Base-by-base conservation (phyloP, 1,140 invertebrate species). In the Whitmania pigra region DNA sequence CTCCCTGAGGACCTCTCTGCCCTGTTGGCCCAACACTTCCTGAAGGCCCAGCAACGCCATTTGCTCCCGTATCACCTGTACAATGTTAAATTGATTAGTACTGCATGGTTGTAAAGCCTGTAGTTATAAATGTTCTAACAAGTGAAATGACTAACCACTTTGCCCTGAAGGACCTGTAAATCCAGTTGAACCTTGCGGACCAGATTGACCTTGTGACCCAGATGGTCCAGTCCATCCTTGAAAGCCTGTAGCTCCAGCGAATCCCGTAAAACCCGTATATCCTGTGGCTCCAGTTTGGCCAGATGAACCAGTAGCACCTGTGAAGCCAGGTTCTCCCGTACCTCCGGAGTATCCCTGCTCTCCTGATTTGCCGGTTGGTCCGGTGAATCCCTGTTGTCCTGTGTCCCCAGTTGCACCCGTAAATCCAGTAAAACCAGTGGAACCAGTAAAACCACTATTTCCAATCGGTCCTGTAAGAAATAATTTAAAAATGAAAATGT, bases 351-450 rank as follows among this genome's bases (percentile, higher is more conserved):
- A 25, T 27, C 69, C 69, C 40, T 18, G 36, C 22, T 25, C 27
- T 53, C 69, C 69, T 3, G 69, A 53, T 2, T 17, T 18, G 6
- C 69, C 69, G 5, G 40, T 53, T 53, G 43, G 29, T 70, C 69
- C 69, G 22, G 22, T n/a, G 20, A 17, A 7, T 53, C 69, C 69
- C 20, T 25, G 43, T 22, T 36, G n/a, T 53, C 69, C 69, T 5
- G 43, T 53, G 31, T 36, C 31, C 20, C 69, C 69, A 70, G 36
- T 22, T 43, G 69, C 7, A 22, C 67, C 67, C 36, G 67, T 68
- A 43, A 13, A 36, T 31, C 67, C 67, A 68, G n/a, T 43, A 40
- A 22, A 29, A 27, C 67, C 67, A 7, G 67, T 22, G 13, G 67
- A 36, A 36, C 67, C 67, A 22, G 27, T 36, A 7, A 43, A 43